These are phyloP conservation scores for Melieria picta DNA, from an alignment of 2,888 invertebrate genomes.

Conservation along the genomic window DNA sequence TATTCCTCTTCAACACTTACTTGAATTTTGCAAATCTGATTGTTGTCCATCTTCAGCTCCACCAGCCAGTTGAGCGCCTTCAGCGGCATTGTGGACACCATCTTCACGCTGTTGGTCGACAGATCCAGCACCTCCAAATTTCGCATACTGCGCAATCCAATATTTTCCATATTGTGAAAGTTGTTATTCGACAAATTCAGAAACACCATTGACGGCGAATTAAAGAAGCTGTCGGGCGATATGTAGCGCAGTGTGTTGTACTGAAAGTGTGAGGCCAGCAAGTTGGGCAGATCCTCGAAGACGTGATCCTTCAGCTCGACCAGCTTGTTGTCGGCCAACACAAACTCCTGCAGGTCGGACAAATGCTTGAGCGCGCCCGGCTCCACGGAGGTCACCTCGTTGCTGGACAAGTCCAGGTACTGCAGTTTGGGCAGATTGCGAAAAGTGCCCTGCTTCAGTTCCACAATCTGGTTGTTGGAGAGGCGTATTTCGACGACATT, in stretches of 20 bases:
- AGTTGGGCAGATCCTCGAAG: constrained; percentile 79
- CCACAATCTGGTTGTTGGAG: constrained; percentile 78
- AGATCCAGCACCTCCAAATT: constrained; percentile 87
- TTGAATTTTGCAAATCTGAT: constrained; percentile 81
- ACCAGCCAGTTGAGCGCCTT: constrained; percentile 86
- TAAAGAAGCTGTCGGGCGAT: constrained; percentile 79
- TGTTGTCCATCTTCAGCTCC: constrained; percentile 86
- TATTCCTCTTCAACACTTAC: constrained; percentile 45
- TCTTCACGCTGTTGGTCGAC: constrained; percentile 80
- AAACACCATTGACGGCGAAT: constrained; percentile 80
- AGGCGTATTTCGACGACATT: constrained; percentile 77
- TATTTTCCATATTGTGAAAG: constrained; percentile 77
- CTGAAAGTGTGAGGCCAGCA: constrained; percentile 76
- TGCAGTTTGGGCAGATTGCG: constrained; percentile 76
- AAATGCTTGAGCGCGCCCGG: constrained; percentile 77
- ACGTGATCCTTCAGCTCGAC: constrained; percentile 79
- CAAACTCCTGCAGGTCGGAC: constrained; percentile 75
- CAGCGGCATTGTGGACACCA: constrained; percentile 75
- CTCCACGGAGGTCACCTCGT: constrained; percentile 80
- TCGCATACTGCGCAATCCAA: constrained; percentile 77
- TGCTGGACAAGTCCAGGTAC: constrained; percentile 81
- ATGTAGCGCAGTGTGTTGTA: constrained; percentile 81
- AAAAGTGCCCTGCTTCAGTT: constrained; percentile 78
- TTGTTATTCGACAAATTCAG: constrained; percentile 87
- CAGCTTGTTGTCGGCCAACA: constrained; percentile 78